These are phyloP conservation scores for Uromys caudimaculatus DNA, from an alignment of 2,797 vertebrate genomes.

Conservation along the genomic window DNA sequence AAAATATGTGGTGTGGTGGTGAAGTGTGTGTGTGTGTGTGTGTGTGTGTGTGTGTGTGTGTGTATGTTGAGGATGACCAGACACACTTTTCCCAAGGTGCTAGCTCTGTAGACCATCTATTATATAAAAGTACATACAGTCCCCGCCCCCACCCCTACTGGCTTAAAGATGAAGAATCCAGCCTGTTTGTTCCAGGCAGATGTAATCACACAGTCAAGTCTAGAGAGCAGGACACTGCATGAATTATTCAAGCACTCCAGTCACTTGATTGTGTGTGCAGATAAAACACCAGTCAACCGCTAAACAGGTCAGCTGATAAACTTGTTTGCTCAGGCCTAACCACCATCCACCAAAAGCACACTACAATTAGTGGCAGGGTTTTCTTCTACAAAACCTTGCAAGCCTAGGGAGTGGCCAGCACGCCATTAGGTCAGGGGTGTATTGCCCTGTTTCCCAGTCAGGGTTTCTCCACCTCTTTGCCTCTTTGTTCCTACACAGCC, in stretches of 20 bases:
- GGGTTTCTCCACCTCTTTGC: constrained; percentile 75
- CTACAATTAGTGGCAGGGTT: constrained; percentile 82
- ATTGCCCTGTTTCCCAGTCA: constrained; percentile 11
- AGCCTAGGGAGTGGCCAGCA: constrained; percentile 32
- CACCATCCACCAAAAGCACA: constrained; percentile 82
- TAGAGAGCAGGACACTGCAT: constrained; percentile 92
- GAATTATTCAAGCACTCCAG: constrained; percentile 93
- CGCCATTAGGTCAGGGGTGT: constrained; percentile 59
- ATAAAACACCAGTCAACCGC: constrained; percentile 94
- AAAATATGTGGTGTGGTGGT: background rate
- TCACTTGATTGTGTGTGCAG: constrained; percentile 91
- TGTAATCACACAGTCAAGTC: constrained; percentile 94
- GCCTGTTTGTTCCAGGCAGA: constrained; percentile 92
- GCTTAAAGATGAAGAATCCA: constrained; percentile 88
- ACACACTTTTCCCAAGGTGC: constrained; percentile 57
- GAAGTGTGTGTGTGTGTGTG: background rate
- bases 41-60: background rate
- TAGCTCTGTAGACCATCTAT: constrained; percentile 80
- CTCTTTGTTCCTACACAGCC: constrained; percentile 71
- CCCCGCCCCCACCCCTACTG: constrained; percentile 78
- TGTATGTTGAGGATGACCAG: background rate
- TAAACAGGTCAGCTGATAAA: constrained; percentile 94
- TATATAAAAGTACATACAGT: constrained; percentile 85
- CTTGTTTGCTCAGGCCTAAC: constrained; percentile 92
- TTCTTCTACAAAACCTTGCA: constrained; percentile 63